Conservation (phyloP, 2,113 vertebrate species). For the Eretmochelys imbricata region DNA sequence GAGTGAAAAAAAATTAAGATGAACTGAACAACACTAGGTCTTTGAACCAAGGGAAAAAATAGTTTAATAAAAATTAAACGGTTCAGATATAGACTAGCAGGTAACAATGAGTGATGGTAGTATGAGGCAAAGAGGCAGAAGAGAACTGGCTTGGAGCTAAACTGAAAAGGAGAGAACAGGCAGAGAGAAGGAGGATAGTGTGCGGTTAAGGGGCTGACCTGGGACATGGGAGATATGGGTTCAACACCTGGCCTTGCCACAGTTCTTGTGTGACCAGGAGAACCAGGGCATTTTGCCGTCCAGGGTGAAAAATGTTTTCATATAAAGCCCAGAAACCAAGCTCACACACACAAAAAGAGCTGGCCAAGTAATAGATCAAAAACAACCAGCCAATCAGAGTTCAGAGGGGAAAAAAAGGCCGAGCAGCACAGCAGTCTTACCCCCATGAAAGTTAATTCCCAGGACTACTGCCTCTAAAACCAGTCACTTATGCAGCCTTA, state of each 20-base stretch:
- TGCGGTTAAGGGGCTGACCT: not conserved
- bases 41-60: not conserved
- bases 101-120: not conserved
- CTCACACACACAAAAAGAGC: too few species aligned
- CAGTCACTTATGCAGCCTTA: not conserved
- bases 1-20: not conserved
- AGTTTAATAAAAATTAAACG: conserved; percentile 26
- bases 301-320: not conserved
- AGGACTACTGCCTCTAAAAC: not conserved
- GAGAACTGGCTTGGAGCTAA: not conserved
- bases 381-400: not conserved
- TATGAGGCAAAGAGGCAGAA: not conserved
- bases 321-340: too few species aligned
- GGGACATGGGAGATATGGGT: not conserved
- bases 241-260: not conserved
- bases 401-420: not conserved
- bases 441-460: not conserved
- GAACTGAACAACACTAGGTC: not conserved
- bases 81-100: not conserved
- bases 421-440: not conserved
- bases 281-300: not conserved
- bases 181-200: not conserved
- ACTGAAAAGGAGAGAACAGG: not conserved
- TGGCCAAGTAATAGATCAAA: not conserved
- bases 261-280: not conserved